A percentile compares a stretch with the other conserved stretches of the same genome.
Evolutionary conservation across 2,888 invertebrate genomes (phyloP).

Genomic region (Brassicogethes aeneus): DNA sequence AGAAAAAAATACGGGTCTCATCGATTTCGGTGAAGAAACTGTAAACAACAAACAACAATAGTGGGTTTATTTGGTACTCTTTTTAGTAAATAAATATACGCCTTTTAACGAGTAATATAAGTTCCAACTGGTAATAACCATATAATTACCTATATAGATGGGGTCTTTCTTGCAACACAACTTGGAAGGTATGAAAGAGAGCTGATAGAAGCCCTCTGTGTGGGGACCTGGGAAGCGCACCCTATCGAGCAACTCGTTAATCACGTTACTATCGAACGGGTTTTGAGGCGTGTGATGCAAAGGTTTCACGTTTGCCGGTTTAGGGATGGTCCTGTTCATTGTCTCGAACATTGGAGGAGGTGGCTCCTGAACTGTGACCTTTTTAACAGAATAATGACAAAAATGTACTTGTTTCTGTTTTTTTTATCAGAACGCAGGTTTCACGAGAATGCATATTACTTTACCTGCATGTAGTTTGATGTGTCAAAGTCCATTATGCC

Average conservation of each 20-base stretch:
- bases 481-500: no score
- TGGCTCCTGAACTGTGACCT: conserved; percentile 8
- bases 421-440: no score
- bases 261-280: conserved; percentile 70
- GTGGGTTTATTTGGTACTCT: no score
- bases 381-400: no score
- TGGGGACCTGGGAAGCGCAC: conserved; percentile 57
- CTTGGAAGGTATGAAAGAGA: conserved; percentile 31
- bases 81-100: no score
- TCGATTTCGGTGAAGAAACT: no score
- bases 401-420: no score
- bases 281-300: conserved; percentile 47
- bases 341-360: background rate
- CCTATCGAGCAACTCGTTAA: conserved; percentile 58
- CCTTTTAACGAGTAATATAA: no score
- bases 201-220: conserved; percentile 40
- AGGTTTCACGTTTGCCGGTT: conserved; percentile 20
- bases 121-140: background rate
- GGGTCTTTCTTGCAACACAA: conserved; percentile 37
- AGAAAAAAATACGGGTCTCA: no score
- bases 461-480: background rate
- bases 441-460: no score
- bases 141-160: conserved; percentile 19
- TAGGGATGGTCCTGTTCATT: background rate
- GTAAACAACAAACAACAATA: no score